phyloP scores from a whole-genome alignment of 2,888 invertebrate species.

The Trypoxylon attenuatum region DNA sequence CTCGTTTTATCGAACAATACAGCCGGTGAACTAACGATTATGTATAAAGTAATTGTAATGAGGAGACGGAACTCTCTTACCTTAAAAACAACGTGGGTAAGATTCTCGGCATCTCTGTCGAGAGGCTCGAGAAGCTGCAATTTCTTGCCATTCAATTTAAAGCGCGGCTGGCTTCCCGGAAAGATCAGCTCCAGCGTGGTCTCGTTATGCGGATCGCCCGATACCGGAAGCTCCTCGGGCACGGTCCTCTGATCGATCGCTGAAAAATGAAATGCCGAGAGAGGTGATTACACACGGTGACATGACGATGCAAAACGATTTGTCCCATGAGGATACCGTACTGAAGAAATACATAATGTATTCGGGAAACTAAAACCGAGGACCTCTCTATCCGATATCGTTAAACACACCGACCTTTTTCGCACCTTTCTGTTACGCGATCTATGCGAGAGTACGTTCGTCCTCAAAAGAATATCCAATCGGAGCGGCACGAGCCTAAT shows the following conservation, averaged over 20 bases:
- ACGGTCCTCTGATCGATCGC: constrained; percentile 89
- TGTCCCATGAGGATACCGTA: background rate
- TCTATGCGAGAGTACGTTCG: background rate
- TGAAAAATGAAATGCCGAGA: constrained; percentile 73
- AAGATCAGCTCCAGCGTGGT: constrained; percentile 87
- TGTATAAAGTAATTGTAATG: too few relatives aligned
- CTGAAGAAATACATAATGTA: background rate
- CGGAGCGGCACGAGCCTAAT: background rate
- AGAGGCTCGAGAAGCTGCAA: constrained; percentile 86
- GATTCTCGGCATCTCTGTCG: constrained; percentile 89
- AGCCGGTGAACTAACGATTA: too few relatives aligned
- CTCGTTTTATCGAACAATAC: too few relatives aligned
- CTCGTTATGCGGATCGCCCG: constrained; percentile 87
- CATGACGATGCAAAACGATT: constrained; percentile 14
- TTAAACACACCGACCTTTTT: background rate
- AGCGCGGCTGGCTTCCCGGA: constrained; percentile 86
- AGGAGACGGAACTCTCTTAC: constrained; percentile 75
- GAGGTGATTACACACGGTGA: constrained; percentile 13
- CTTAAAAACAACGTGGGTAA: constrained; percentile 93
- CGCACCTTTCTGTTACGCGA: background rate
- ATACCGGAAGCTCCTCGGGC: constrained; percentile 88
- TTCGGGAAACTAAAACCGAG: background rate
- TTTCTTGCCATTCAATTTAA: constrained; percentile 88
- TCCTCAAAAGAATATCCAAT: background rate
- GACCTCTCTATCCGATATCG: background rate